A percentile compares a stretch with the other conserved stretches of the same genome.
These are phyloP conservation scores for Parasteatoda tepidariorum DNA, from an alignment of 1,140 invertebrate genomes.

Conservation along the genomic window DNA sequence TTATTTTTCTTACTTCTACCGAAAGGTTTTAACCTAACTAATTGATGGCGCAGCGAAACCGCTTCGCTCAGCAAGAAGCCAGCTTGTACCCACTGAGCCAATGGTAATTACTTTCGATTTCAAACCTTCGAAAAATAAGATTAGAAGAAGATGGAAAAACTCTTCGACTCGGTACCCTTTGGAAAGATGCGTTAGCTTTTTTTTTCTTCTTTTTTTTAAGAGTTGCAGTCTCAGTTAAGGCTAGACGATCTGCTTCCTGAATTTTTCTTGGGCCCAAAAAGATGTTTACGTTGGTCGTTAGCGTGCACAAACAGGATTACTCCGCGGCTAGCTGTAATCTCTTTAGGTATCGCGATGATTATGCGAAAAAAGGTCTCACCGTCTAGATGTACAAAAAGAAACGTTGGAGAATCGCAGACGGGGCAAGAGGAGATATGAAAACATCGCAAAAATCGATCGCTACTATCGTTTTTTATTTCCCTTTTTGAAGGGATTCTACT, in stretches of 20 bases:
- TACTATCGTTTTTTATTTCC: neutral
- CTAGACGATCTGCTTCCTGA: conserved; percentile 1
- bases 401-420: neutral
- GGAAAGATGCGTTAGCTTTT: neutral
- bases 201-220: neutral
- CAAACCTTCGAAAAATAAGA: conserved; percentile 37
- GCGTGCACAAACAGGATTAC: conserved; percentile 34
- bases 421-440: conserved; percentile 6
- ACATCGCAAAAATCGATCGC: neutral
- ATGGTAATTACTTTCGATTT: conserved; percentile 48
- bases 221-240: neutral
- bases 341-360: conserved; percentile 51
- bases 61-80: conserved; percentile 20
- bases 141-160: conserved; percentile 1
- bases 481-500: neutral
- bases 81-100: neutral
- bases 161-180: neutral
- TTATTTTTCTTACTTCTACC: neutral
- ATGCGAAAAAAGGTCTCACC: conserved; percentile 36
- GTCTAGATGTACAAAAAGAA: neutral
- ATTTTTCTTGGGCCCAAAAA: conserved; percentile 11
- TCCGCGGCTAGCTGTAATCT: conserved; percentile 19
- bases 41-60: conserved; percentile 18
- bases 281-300: conserved; percentile 49
- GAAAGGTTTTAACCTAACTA: conserved; percentile 20